A percentile compares a stretch with the other conserved stretches of the same genome.
Conservation (phyloP, 2,888 invertebrate genomes). For the Pegoplata infirma region DNA sequence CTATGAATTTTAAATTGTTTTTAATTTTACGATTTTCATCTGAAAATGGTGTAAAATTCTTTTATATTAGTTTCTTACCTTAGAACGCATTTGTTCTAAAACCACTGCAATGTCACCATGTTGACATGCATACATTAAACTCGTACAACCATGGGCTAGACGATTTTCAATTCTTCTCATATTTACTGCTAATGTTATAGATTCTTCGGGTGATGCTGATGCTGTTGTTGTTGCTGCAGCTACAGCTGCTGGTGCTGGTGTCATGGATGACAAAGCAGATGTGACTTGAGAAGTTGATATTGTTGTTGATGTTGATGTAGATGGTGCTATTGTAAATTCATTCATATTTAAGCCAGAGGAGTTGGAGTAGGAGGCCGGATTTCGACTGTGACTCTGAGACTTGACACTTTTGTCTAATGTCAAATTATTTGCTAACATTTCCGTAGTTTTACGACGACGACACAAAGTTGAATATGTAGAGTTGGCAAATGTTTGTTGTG, state of each 20-base stretch:
- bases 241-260: conserved; percentile 7
- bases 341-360: neutral
- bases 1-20: no score
- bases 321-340: conserved; percentile 3
- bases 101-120: conserved; percentile 90
- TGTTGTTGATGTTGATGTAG: conserved; percentile 40
- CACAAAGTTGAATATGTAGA: conserved; percentile 11
- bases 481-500: conserved; percentile 5
- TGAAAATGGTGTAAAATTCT: no score
- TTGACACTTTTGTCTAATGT: conserved; percentile 31
- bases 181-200: conserved; percentile 32
- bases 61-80: conserved; percentile 79
- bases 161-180: conserved; percentile 69
- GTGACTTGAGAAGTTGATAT: conserved; percentile 19
- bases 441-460: neutral
- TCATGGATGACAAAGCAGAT: conserved; percentile 14
- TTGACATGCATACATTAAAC: conserved; percentile 95
- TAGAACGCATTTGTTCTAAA: conserved; percentile 85
- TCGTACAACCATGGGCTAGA: conserved; percentile 86
- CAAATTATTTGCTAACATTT: conserved; percentile 19
- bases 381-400: no score
- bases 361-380: no score
- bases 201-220: no score
- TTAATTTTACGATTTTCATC: no score
- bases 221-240: conserved; percentile 17